A percentile compares a stretch with the other conserved stretches of the same genome.
Conservation (phyloP, 2,113 vertebrate species). For the Chlamydotis undulata region DNA sequence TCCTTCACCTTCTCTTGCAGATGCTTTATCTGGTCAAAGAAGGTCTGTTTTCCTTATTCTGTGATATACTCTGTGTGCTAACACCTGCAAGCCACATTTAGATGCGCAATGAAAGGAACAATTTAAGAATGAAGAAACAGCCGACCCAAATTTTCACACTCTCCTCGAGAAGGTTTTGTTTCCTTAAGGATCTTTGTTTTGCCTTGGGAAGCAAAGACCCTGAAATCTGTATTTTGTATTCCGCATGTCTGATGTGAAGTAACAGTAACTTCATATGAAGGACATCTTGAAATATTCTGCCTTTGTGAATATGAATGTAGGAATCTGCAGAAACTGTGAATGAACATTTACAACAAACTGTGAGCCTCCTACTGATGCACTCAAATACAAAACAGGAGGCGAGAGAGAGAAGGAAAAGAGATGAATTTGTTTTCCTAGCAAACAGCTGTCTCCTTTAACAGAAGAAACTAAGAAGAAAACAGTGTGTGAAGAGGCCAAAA, state of each 20-base stretch:
- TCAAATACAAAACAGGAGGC: conserved; percentile 57
- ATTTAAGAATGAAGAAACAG: background rate
- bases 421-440: conserved; percentile 64
- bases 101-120: background rate
- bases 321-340: conserved; percentile 63
- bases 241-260: background rate
- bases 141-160: background rate
- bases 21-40: background rate
- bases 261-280: background rate
- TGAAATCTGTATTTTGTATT: background rate
- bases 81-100: background rate
- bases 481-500: conserved; percentile 44
- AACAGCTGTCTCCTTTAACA: conserved; percentile 66
- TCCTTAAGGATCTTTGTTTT: background rate
- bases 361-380: conserved; percentile 48
- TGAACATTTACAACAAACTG: conserved; percentile 67
- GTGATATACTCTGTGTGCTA: background rate
- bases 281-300: conserved; percentile 60
- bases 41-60: background rate
- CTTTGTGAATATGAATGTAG: conserved; percentile 53
- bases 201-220: background rate
- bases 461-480: conserved; percentile 52
- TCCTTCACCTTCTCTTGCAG: background rate
- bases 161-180: background rate
- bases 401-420: conserved; percentile 45